phyloP scores from a whole-genome alignment of 2,888 invertebrate species.

The Harmothoe impar region DNA sequence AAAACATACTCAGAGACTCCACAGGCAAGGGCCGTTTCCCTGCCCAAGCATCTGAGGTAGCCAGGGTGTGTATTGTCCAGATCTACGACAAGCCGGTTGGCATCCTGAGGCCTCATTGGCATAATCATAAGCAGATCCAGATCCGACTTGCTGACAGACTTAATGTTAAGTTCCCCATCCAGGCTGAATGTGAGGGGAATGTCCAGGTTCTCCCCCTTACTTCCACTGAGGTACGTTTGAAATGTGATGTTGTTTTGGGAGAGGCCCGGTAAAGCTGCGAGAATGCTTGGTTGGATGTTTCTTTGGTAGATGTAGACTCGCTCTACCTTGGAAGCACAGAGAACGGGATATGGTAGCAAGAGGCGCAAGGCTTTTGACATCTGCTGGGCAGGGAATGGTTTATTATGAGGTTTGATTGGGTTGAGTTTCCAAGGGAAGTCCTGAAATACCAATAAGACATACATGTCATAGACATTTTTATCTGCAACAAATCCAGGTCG shows the following conservation, averaged over 20 bases:
- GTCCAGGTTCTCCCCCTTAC: neutral
- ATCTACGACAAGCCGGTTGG: neutral
- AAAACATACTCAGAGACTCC: neutral
- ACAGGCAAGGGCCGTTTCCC: neutral
- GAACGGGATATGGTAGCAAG: neutral
- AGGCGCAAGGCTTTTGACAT: neutral
- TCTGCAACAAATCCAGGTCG: too few species aligned
- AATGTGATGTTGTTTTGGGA: neutral
- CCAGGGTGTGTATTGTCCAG: neutral
- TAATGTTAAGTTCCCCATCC: neutral
- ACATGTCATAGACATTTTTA: neutral
- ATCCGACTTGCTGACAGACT: neutral
- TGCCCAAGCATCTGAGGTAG: neutral
- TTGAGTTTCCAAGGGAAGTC: conserved; percentile 12
- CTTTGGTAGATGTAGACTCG: neutral
- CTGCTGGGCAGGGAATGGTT: neutral
- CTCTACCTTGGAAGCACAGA: neutral
- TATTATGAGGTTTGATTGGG: neutral
- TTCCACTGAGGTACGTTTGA: neutral
- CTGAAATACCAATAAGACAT: neutral
- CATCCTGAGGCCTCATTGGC: neutral
- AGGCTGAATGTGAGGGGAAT: neutral
- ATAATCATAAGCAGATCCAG: neutral
- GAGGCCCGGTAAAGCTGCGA: neutral
- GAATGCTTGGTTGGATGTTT: neutral